phyloP scores from a whole-genome alignment of 1,140 invertebrate genomes.

The Diplogasteroides magnus region DNA sequence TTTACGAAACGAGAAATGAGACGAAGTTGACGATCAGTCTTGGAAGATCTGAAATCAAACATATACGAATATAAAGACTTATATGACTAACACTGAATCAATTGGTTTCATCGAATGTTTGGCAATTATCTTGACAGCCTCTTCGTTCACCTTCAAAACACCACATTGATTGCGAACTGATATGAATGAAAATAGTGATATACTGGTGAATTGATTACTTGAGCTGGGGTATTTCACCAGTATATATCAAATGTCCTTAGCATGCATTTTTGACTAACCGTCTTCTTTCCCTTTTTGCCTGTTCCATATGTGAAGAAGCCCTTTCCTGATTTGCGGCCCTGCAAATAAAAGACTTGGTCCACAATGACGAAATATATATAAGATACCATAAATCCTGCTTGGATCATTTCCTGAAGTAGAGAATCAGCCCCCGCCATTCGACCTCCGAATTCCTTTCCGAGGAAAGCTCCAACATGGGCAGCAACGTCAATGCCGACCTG shows the following conservation, averaged over 20 bases:
- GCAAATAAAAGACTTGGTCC: too few species aligned
- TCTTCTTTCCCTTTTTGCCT: conserved; percentile 42
- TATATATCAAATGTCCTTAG: too few species aligned
- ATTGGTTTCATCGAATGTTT: conserved; percentile 65
- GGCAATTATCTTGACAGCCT: conserved; percentile 59
- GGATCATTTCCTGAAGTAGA: conserved; percentile 79
- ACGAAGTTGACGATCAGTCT: conserved; percentile 83
- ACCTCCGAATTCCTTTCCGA: conserved; percentile 68
- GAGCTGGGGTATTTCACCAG: too few species aligned
- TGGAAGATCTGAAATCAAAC: conserved; percentile 63
- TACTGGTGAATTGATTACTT: too few species aligned
- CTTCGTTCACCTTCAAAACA: conserved; percentile 44
- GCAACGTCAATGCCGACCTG: conserved; percentile 75
- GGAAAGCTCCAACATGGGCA: conserved; percentile 45
- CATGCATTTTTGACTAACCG: too few species aligned
- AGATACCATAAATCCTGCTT: conserved; percentile 77
- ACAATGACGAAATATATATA: too few species aligned
- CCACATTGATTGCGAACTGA: too few species aligned
- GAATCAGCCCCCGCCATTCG: conserved; percentile 70
- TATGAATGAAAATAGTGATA: too few species aligned
- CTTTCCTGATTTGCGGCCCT: conserved; percentile 13
- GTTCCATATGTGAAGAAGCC: conserved; percentile 50
- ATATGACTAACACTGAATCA: conserved; percentile 60
- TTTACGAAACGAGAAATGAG: conserved; percentile 91
- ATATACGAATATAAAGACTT: too few species aligned